phyloP scores from a whole-genome alignment of 1,140 invertebrate genomes.

The Caerostris darwini region DNA sequence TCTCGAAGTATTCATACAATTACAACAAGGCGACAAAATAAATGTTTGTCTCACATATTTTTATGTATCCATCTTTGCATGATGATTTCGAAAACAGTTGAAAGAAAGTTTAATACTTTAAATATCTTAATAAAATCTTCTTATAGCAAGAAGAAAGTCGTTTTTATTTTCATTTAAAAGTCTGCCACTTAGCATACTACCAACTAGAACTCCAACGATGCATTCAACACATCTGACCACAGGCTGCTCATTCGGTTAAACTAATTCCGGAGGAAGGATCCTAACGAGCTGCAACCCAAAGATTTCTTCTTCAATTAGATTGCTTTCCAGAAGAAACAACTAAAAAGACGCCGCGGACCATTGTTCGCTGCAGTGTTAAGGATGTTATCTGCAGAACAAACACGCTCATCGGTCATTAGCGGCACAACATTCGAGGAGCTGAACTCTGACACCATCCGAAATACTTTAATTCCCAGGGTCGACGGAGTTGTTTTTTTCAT shows the following conservation, averaged over 20 bases:
- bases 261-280: constrained; percentile 55
- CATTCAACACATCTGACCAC: background rate
- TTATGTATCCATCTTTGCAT: too few relatives aligned
- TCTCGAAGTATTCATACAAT: too few relatives aligned
- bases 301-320: constrained; percentile 65
- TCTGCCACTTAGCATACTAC: too few relatives aligned
- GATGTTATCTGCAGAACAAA: constrained; percentile 35
- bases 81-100: too few relatives aligned
- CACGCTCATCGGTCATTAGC: constrained; percentile 58
- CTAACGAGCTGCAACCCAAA: constrained; percentile 21
- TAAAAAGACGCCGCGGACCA: constrained; percentile 13
- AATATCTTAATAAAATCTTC: too few relatives aligned
- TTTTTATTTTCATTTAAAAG: too few relatives aligned
- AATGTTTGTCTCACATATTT: too few relatives aligned
- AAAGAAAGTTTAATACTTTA: too few relatives aligned
- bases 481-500: constrained; percentile 19
- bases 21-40: too few relatives aligned
- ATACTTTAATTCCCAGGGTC: constrained; percentile 60
- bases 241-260: background rate
- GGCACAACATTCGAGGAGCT: background rate
- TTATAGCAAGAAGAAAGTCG: too few relatives aligned
- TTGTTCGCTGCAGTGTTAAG: constrained; percentile 7
- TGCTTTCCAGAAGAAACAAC: constrained; percentile 22
- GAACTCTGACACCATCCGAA: constrained; percentile 55
- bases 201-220: too few relatives aligned